Conservation (phyloP, 1,140 invertebrate genomes). For the Globodera ellingtonae region DNA sequence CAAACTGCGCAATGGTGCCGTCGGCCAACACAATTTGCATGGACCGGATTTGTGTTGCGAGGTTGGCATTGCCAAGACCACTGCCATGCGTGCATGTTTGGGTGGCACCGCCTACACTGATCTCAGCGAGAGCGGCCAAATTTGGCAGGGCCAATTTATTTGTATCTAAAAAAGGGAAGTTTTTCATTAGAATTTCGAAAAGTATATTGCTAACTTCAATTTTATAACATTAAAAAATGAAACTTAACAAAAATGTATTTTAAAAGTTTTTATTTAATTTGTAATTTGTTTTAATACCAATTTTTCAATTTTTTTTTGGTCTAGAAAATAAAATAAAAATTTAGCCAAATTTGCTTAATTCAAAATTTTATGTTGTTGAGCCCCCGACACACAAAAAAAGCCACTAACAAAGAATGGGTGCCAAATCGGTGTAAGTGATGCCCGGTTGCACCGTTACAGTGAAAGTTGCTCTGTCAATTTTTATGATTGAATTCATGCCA, state of each 20-base stretch:
- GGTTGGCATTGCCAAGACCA: neutral
- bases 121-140: conserved; percentile 22
- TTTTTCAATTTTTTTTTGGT: too few species aligned
- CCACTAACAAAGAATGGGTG: conserved; percentile 2
- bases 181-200: too few species aligned
- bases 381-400: neutral
- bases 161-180: neutral
- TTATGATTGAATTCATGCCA: conserved; percentile 11
- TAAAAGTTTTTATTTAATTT: too few species aligned
- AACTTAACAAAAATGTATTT: too few species aligned
- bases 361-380: too few species aligned
- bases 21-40: conserved; percentile 27
- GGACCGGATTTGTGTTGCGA: conserved; percentile 8
- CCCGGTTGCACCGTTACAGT: conserved; percentile 20
- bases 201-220: too few species aligned
- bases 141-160: conserved; percentile 10
- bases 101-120: conserved; percentile 23
- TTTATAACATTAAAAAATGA: too few species aligned
- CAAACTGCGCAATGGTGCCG: conserved; percentile 9
- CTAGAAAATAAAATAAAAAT: too few species aligned
- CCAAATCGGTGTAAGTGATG: conserved; percentile 29
- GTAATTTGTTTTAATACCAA: too few species aligned
- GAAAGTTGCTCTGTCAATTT: neutral
- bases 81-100: conserved; percentile 24
- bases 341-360: too few species aligned